These are phyloP conservation scores for Penaeus monodon DNA, from an alignment of 2,888 invertebrate genomes.

Conservation along the genomic window DNA sequence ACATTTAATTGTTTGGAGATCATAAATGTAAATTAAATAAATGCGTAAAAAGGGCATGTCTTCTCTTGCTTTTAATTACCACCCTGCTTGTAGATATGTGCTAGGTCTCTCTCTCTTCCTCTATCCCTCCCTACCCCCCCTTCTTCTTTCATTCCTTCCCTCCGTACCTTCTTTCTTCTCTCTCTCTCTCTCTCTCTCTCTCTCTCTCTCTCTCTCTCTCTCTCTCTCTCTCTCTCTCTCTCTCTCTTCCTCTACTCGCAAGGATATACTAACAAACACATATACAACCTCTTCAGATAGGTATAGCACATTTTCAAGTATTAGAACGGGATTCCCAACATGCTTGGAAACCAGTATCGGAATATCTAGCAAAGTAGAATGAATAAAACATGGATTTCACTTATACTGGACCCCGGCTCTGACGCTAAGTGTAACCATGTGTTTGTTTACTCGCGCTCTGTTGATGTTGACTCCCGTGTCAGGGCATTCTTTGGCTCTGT, in stretches of 20 bases:
- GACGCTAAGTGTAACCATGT: too few relatives aligned
- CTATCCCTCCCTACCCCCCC: not conserved
- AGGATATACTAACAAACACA: not conserved
- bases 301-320: too few relatives aligned
- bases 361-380: too few relatives aligned
- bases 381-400: too few relatives aligned
- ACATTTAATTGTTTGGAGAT: too few relatives aligned
- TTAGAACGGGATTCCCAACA: too few relatives aligned
- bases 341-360: too few relatives aligned
- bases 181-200: slow-evolving; percentile 1
- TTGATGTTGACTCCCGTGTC: too few relatives aligned
- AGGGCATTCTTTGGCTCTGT: too few relatives aligned
- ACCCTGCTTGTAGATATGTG: not conserved
- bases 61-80: not conserved
- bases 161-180: not conserved
- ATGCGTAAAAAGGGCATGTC: not conserved
- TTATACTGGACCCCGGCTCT: too few relatives aligned
- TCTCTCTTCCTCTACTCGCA: not conserved
- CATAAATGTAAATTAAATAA: too few relatives aligned
- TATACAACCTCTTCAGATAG: not conserved
- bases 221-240: slow-evolving; percentile 19
- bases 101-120: not conserved
- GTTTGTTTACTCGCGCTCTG: too few relatives aligned
- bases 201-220: slow-evolving; percentile 19
- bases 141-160: not conserved